Percentiles rank a stretch among this genome's conserved stretches.
phyloP scores from a whole-genome alignment of 2,888 invertebrate genomes.

The Chrysopilus asiliformis region DNA sequence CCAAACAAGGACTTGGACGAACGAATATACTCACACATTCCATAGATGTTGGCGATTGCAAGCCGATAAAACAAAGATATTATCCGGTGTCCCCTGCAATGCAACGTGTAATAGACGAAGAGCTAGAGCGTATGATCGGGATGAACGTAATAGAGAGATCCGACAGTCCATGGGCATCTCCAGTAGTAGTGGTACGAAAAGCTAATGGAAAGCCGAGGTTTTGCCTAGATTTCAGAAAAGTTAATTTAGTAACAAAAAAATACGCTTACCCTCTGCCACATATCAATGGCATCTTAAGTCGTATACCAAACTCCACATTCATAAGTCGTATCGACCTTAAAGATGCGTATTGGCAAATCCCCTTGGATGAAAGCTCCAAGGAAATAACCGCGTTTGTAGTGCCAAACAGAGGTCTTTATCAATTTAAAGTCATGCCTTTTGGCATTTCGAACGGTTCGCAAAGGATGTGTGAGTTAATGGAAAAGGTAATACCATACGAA shows the following conservation, averaged over 20 bases:
- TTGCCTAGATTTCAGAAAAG: not conserved
- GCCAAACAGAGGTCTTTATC: not conserved
- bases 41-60: not conserved
- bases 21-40: not conserved
- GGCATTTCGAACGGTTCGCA: not conserved
- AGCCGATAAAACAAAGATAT: too few relatives aligned
- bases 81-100: not conserved
- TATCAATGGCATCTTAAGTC: too few relatives aligned
- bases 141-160: not conserved
- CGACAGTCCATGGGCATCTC: not conserved
- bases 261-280: too few relatives aligned
- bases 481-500: not conserved
- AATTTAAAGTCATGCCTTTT: not conserved
- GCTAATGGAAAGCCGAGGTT: conserved; percentile 2
- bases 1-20: not conserved
- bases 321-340: not conserved
- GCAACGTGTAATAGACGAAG: not conserved
- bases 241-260: not conserved
- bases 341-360: too few relatives aligned
- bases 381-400: not conserved
- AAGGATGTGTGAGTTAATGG: too few relatives aligned
- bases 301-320: not conserved
- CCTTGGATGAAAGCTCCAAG: not conserved
- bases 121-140: not conserved
- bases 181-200: not conserved